These are phyloP conservation scores for Zhuqinia jingwanae DNA, from an alignment of 2,888 invertebrate species.

Conservation along the genomic window DNA sequence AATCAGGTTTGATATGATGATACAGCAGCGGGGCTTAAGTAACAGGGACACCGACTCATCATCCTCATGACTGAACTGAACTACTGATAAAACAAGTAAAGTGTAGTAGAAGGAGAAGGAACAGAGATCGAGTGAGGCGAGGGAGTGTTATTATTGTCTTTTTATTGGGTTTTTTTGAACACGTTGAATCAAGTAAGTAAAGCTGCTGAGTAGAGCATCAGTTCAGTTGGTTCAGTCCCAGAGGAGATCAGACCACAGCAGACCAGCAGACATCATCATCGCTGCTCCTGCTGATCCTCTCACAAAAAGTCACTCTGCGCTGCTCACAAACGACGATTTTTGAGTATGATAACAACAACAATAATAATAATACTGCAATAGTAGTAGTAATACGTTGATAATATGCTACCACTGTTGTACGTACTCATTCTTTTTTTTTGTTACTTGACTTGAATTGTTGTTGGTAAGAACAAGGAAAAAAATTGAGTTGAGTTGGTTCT, in stretches of 20 bases:
- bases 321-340: not conserved
- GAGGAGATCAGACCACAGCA: not conserved
- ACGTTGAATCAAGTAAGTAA: not conserved
- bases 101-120: not conserved
- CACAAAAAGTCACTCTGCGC: not conserved
- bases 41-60: conserved; percentile 63
- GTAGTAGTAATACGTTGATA: too few relatives aligned
- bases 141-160: conserved; percentile 53
- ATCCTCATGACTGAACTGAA: conserved; percentile 60
- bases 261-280: not conserved
- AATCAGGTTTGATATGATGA: conserved; percentile 56
- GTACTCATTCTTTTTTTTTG: too few relatives aligned
- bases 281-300: not conserved
- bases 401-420: too few relatives aligned
- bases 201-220: not conserved
- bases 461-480: too few relatives aligned
- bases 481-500: conserved; percentile 32
- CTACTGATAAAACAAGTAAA: conserved; percentile 54
- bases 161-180: not conserved
- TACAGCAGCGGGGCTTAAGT: conserved; percentile 5
- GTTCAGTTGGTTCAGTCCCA: too few relatives aligned
- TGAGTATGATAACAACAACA: not conserved
- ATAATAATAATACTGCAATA: not conserved
- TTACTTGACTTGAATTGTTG: not conserved
- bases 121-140: not conserved